Percentiles rank a stretch among this genome's conserved stretches.
phyloP scores from a whole-genome alignment of 2,888 invertebrate species.

The Drosophila ezoana region DNA sequence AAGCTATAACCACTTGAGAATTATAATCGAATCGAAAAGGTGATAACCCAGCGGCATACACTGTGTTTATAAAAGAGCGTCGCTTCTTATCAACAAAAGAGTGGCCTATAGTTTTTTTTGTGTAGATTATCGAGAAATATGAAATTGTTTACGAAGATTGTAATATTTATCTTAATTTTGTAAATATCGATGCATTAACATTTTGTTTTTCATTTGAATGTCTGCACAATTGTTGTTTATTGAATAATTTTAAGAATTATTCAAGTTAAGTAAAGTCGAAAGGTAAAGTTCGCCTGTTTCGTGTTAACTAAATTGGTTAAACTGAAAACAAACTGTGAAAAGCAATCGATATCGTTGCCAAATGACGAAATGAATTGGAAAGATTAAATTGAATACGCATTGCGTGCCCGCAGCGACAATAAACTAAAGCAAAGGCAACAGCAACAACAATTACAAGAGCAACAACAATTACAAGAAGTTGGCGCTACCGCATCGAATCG shows the following conservation, averaged over 20 bases:
- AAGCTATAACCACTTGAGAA: too few species aligned
- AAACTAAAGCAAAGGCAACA: slow-evolving; percentile 26
- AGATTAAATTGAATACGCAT: slow-evolving; percentile 39
- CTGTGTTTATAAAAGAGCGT: too few species aligned
- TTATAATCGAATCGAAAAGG: too few species aligned
- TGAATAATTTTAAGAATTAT: not conserved
- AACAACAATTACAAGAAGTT: slow-evolving; percentile 34
- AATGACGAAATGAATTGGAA: slow-evolving; percentile 49
- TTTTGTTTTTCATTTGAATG: too few species aligned
- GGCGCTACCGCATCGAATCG: slow-evolving; percentile 35
- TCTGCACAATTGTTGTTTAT: too few species aligned
- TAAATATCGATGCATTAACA: too few species aligned
- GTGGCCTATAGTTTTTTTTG: too few species aligned
- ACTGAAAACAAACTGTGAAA: slow-evolving; percentile 33
- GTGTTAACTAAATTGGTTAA: slow-evolving; percentile 12
- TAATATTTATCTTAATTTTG: too few species aligned
- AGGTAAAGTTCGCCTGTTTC: not conserved
- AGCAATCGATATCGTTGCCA: slow-evolving; percentile 22
- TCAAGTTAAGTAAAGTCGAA: not conserved
- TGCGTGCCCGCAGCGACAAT: slow-evolving; percentile 44
- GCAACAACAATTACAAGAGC: slow-evolving; percentile 5
- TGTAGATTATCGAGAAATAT: too few species aligned
- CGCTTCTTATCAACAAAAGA: too few species aligned
- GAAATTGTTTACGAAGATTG: too few species aligned
- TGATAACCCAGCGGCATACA: too few species aligned